Percentiles rank a stretch among this genome's conserved stretches.
Conservation (phyloP, 2,888 invertebrate genomes). For the Apotomis turbidana region DNA sequence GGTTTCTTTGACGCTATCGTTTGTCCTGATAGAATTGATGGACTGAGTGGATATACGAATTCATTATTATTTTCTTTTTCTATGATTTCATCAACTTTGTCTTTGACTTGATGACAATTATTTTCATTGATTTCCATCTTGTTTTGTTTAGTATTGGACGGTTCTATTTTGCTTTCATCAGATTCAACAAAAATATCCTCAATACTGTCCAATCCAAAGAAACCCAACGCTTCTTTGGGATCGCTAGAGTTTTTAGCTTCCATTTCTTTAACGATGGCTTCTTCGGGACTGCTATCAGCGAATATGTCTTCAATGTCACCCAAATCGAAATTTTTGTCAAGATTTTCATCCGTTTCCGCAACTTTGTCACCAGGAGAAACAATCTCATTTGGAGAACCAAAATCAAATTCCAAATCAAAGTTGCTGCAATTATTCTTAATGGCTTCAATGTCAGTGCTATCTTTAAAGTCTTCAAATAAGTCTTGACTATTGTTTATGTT, state of each 20-base stretch:
- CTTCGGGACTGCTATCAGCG: slow-evolving; percentile 63
- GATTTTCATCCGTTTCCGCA: slow-evolving; percentile 39
- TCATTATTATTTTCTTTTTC: slow-evolving; percentile 9
- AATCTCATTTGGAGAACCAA: slow-evolving; percentile 48
- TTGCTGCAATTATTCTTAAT: slow-evolving; percentile 50
- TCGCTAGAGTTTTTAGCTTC: slow-evolving; percentile 48
- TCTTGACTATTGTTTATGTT: slow-evolving; percentile 43
- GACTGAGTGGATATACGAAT: slow-evolving; percentile 56
- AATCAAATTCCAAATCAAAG: slow-evolving; percentile 63
- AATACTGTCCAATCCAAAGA: slow-evolving; percentile 76
- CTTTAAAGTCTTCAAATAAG: slow-evolving; percentile 25
- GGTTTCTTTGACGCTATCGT: slow-evolving; percentile 42
- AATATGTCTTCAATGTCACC: slow-evolving; percentile 73
- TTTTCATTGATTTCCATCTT: slow-evolving; percentile 25
- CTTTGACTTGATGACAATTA: slow-evolving; percentile 5
- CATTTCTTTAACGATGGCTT: slow-evolving; percentile 47
- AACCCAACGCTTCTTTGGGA: slow-evolving; percentile 60
- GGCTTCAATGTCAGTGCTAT: slow-evolving; percentile 35
- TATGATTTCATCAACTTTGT: slow-evolving; percentile 8
- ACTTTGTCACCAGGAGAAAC: slow-evolving; percentile 43
- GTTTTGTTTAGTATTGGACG: slow-evolving; percentile 12
- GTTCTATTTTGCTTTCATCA: slow-evolving; percentile 52
- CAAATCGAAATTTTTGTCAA: slow-evolving; percentile 69
- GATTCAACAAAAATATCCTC: slow-evolving; percentile 77
- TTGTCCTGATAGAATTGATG: slow-evolving; percentile 71